Conservation (phyloP, 1,140 invertebrate genomes). For the Teleopsis dalmanni region DNA sequence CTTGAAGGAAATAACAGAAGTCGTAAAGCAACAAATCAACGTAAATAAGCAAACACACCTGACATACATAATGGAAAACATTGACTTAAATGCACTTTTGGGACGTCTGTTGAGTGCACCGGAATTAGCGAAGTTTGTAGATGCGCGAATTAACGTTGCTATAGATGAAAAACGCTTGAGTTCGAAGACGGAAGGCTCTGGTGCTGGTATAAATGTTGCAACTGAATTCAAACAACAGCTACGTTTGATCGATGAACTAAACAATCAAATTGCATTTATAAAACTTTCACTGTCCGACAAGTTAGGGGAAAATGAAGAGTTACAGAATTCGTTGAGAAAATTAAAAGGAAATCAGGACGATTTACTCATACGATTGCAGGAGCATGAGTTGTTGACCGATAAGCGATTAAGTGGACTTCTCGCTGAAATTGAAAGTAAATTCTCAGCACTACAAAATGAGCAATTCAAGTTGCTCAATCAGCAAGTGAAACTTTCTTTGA, state of each 20-base stretch:
- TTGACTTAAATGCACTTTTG: conserved; percentile 29
- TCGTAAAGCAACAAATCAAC: conserved; percentile 29
- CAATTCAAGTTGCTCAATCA: conserved; percentile 36
- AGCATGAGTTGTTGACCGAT: conserved; percentile 29
- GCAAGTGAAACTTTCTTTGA: conserved; percentile 33
- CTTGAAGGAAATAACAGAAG: conserved; percentile 36
- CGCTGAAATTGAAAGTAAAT: conserved; percentile 32
- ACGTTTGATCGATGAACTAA: conserved; percentile 38
- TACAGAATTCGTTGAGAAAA: conserved; percentile 33
- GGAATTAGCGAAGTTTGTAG: conserved; percentile 22
- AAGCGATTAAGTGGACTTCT: conserved; percentile 28
- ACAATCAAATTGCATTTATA: conserved; percentile 44
- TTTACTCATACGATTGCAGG: conserved; percentile 28
- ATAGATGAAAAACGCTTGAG: conserved; percentile 8
- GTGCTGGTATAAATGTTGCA: background rate
- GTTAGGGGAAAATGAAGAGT: conserved; percentile 30
- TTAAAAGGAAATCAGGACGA: conserved; percentile 27
- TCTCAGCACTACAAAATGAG: conserved; percentile 24
- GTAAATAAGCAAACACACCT: conserved; percentile 28
- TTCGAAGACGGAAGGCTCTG: conserved; percentile 10
- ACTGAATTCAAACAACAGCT: conserved; percentile 18
- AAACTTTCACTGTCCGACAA: conserved; percentile 41
- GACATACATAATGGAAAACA: conserved; percentile 35
- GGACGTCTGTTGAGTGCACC: conserved; percentile 20
- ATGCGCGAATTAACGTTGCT: conserved; percentile 19